Conservation (phyloP, 2,113 vertebrate species). For the Myotis lucifugus region DNA sequence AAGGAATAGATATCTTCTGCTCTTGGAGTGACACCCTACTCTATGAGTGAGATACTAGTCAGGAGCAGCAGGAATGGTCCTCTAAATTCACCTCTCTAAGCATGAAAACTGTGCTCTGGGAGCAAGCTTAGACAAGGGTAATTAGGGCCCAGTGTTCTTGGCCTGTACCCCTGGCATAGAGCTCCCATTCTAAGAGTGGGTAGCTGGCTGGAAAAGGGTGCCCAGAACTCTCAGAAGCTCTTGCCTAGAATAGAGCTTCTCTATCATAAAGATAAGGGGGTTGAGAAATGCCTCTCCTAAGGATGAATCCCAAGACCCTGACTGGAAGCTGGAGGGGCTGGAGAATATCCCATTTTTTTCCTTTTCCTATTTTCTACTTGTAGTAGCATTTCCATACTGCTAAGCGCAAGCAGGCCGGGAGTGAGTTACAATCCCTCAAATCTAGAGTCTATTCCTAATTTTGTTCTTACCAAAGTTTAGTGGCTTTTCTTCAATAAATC, state of each 20-base stretch:
- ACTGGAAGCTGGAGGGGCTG: not conserved
- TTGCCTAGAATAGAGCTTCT: not conserved
- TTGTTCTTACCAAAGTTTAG: not conserved
- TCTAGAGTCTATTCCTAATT: not conserved
- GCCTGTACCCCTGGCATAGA: not conserved
- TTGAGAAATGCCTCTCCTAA: not conserved
- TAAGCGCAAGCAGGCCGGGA: not conserved
- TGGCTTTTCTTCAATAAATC: not conserved
- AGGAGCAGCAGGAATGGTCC: fast-evolving
- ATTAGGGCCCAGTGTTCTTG: not conserved
- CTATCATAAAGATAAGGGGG: not conserved
- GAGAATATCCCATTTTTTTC: not conserved
- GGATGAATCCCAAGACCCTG: not conserved
- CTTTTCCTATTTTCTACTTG: not conserved
- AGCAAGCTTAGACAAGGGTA: not conserved
- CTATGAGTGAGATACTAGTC: not conserved
- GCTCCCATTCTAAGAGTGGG: not conserved
- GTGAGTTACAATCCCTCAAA: not conserved
- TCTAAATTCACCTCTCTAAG: not conserved
- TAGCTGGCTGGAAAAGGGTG: fast-evolving
- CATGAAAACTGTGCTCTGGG: not conserved
- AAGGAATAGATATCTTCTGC: not conserved
- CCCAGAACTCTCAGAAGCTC: not conserved
- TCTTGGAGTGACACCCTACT: not conserved
- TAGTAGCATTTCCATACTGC: not conserved